Evolutionary conservation across 2,888 invertebrate genomes (phyloP).

Genomic region (Pegoplata infirma): DNA sequence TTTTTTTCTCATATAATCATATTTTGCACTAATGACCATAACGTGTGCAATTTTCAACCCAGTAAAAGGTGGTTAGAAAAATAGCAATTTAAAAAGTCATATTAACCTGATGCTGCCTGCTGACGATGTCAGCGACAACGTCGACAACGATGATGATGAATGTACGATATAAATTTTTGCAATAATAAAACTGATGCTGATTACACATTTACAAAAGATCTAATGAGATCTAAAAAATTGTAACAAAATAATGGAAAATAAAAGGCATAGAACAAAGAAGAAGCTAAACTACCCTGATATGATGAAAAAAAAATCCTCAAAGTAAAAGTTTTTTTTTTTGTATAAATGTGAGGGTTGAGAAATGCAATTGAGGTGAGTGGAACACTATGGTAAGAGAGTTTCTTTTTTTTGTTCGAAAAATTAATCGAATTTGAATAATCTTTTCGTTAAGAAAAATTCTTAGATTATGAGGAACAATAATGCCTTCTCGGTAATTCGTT

Average conservation of each 20-base stretch:
- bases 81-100: constrained; percentile 45
- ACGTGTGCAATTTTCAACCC: constrained; percentile 65
- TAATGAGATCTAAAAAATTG: constrained; percentile 64
- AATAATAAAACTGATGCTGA: constrained; percentile 67
- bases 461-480: too few relatives aligned
- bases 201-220: constrained; percentile 55
- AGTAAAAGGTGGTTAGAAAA: constrained; percentile 49
- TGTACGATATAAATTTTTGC: constrained; percentile 54
- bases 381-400: not conserved
- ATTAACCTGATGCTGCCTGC: constrained; percentile 62
- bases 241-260: constrained; percentile 45
- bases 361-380: constrained; percentile 60
- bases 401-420: too few relatives aligned
- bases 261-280: constrained; percentile 44
- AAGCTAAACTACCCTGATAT: constrained; percentile 49
- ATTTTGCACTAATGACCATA: constrained; percentile 69
- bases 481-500: too few relatives aligned
- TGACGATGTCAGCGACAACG: not conserved
- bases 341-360: constrained; percentile 39
- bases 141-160: constrained; percentile 50
- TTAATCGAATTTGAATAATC: too few relatives aligned
- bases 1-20: too few relatives aligned
- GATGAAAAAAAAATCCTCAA: constrained; percentile 9
- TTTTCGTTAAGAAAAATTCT: too few relatives aligned
- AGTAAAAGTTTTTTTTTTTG: constrained; percentile 7